Evolutionary conservation across 1,140 invertebrate genomes (phyloP).

Genomic region (Dolichoris vasculosae): DNA sequence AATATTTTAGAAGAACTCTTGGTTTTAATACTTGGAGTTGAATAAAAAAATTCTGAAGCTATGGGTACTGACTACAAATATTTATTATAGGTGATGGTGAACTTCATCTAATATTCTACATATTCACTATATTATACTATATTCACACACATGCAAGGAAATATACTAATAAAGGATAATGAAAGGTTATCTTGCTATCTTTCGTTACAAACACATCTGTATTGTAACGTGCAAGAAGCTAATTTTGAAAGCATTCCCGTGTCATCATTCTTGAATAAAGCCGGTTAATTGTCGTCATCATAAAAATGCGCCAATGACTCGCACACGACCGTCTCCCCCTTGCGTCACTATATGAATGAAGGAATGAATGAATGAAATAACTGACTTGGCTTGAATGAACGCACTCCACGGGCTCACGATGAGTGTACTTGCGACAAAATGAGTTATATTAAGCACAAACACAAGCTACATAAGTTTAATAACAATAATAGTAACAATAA

Average conservation of each 20-base stretch:
- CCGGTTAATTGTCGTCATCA: conserved; percentile 55
- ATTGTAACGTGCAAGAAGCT: neutral
- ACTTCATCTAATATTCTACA: too few species aligned
- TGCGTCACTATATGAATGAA: conserved; percentile 50
- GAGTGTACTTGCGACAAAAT: conserved; percentile 27
- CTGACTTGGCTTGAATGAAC: conserved; percentile 53
- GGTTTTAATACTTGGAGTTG: too few species aligned
- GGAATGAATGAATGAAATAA: conserved; percentile 57
- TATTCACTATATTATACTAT: too few species aligned
- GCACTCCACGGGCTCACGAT: conserved; percentile 10
- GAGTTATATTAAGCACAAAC: neutral
- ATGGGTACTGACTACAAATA: too few species aligned
- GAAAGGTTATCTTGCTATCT: neutral
- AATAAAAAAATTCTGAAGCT: too few species aligned
- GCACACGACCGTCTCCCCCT: conserved; percentile 22
- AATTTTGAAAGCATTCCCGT: conserved; percentile 30
- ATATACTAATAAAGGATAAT: neutral
- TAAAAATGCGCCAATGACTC: conserved; percentile 53
- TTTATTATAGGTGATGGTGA: too few species aligned
- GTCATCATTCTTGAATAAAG: conserved; percentile 53
- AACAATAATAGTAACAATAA: neutral
- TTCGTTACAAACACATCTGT: neutral
- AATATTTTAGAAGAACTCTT: too few species aligned
- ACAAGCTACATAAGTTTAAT: neutral
- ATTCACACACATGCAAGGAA: neutral